These are phyloP conservation scores for Sardina pilchardus DNA, from an alignment of 2,113 vertebrate genomes.

Conservation along the genomic window DNA sequence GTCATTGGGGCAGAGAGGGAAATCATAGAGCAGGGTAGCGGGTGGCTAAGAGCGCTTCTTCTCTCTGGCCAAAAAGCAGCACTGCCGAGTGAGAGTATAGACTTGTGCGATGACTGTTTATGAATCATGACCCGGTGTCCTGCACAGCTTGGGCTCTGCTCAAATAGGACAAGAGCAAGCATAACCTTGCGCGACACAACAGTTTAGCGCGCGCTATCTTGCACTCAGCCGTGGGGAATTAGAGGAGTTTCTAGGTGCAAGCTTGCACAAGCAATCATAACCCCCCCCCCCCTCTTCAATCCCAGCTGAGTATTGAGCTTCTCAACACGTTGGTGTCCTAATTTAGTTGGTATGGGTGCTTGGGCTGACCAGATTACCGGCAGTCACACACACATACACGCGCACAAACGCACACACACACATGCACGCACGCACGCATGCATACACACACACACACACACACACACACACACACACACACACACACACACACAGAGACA, in stretches of 20 bases:
- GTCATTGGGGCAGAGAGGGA: constrained; percentile 38
- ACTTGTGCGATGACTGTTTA: not conserved
- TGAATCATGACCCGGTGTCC: constrained; percentile 6
- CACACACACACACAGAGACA: not conserved
- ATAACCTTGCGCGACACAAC: constrained; percentile 2
- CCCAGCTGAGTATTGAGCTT: constrained; percentile 4
- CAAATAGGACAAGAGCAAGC: not conserved
- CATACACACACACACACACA: not conserved
- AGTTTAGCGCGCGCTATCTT: not conserved
- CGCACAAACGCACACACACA: not conserved
- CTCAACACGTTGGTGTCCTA: not conserved
- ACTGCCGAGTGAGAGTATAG: constrained; percentile 1
- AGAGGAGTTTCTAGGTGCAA: not conserved
- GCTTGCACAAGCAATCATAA: not conserved
- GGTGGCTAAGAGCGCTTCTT: not conserved
- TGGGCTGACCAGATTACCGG: not conserved
- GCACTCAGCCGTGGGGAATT: not conserved
- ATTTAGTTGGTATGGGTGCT: not conserved
- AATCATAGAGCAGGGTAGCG: constrained; percentile 26
- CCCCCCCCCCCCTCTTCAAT: not conserved
- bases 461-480: not conserved
- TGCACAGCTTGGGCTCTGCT: not conserved
- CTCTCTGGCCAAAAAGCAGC: not conserved
- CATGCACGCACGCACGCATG: not conserved
- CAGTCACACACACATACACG: constrained; percentile 6